Evolutionary conservation across 2,888 invertebrate species (phyloP), one percentile per base, ranked within the genome.

Genomic region (Tachina fera): DNA sequence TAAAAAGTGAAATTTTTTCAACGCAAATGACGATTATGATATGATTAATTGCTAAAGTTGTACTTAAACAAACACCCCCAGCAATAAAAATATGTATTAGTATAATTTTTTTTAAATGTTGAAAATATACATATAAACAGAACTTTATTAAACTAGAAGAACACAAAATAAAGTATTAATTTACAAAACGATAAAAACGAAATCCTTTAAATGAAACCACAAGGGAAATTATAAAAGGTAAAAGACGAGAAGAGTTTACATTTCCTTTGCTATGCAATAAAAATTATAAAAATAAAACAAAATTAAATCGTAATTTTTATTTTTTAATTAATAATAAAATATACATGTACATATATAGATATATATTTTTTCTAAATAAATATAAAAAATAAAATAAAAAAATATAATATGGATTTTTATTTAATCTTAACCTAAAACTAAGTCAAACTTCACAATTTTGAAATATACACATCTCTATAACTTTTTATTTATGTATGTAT

Each of bases 51-150:
- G 72, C 87, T 78, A 45, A 47, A 58, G n/a, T 87, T 58, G 84
- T 88, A 86, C 82, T 84, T 88, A 86, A 76, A 88, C 61, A 79
- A 76, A 88, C 61, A 79, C 84, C 67, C 41, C 58, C 60, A 67
- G 41, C 31, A 51, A 47, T 49, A 16, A 65, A 87, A 61, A 82
- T 83, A 77, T 84, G 45, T 61, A 71, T 87, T 83, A 77, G 82
- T 87, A 85, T 84, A 88, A 88, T 89, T 89, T 89, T 87, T 68
- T 16, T 45, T 61, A 87, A 84, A 58, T 65, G 19, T 45, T 49
- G 8, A 39, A 63, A 65, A 11, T 5, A 65, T 56, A 49, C 1
- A 71, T 68, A 49, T 6, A 53, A 43, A 60, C 13, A 39, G 13
- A 72, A 72, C 16, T 63, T 71, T 31, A 47, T 70, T 39, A 10